Base-by-base conservation (phyloP, 2,797 vertebrate genomes). In the Discoglossus pictus region DNA sequence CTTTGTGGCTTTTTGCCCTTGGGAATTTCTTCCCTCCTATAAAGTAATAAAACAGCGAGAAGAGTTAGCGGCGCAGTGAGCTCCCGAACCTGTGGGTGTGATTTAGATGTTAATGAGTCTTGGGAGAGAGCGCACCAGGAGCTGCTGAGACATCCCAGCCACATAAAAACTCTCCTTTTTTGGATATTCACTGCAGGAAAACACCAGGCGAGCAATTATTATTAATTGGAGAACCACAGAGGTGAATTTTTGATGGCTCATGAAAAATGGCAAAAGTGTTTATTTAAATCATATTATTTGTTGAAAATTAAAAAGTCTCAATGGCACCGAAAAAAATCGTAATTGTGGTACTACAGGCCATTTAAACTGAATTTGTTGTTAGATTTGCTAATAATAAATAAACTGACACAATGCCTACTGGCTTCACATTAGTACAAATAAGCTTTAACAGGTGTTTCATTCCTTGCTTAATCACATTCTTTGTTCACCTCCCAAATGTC, bases 251-350 rank as follows among this genome's bases (percentile, higher is more conserved):
- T n/a, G n/a, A n/a, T n/a, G n/a, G n/a, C n/a, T n/a, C n/a, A n/a
- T n/a, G 21, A 13, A 50, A 50, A 25, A 16, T 5, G 25, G 46
- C 24, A 11, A 12, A n/a, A 50, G 46, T 25, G 23, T 51, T 15
- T 4, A 11, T 52, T 52, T 52, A 52, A 15, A 6, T 24, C n/a
- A 34, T 31, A 17, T 17, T 52, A 52, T 27, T 52, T 27, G 48
- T 34, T 27, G 35, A 52, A 52, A 52, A 52, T 52, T 24, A 31
- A 52, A 27, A 24, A 27, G 25, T 34, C 35, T 27, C 27, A 52
- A 27, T 11, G 27, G 48, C 25, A 52, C 16, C 27, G 24, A 52
- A 52, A 8, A 52, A 6, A 31, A 12, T n/a, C n/a, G n/a, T n/a
- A n/a, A n/a, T n/a, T n/a, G n/a, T n/a, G n/a, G n/a, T n/a, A n/a